Base-by-base conservation (phyloP, 2,797 vertebrate species). In the Buceros bicornis region DNA sequence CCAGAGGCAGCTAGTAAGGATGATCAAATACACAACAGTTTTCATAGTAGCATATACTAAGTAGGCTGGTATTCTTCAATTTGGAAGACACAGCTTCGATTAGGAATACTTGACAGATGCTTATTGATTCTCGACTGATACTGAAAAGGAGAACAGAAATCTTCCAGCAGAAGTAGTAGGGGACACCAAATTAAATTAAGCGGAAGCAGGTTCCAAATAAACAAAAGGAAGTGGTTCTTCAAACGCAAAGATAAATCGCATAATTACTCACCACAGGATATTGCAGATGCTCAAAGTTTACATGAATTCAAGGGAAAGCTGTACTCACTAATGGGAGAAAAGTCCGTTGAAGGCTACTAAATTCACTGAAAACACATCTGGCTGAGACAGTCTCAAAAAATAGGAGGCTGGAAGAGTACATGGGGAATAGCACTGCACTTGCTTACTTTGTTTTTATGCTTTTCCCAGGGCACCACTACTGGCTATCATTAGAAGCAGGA, bases 401-500 rank as follows among this genome's bases (percentile, higher is more conserved):
- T 13, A 33, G 35, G 61, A 88, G 31, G 19, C 53, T 92, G 67
- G 33, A 85, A 71, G 48, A 87, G 33, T 7, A 71, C 56, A 56
- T 5, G 11, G 18, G 43, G 48, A 85, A 58, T 78, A 77, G n/a
- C 56, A 47, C 6, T 82, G 26, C 25, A 76, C 29, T 82, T 84
- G 62, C 54, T 79, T 70, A 51, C 21, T 87, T 84, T 45, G 51
- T 57, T 72, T 53, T 93, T 57, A 67, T 4, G 11, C 53, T 88
- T 93, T 79, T 83, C 54, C 65, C 37, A 47, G n/a, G 61, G 90
- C 65, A 83, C 33, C 53, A 58, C 73, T 95, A 85, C 42, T 50
- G 48, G 76, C 51, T 90, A 78, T 71, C 79, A 86, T 95, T 89
- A 95, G 69, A 95, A 81, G 57, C 76, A 91, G 79, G 82, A 96